A percentile compares a stretch with the other conserved stretches of the same genome.
Evolutionary conservation across 2,113 vertebrate genomes (phyloP).

Genomic region (Sterrhoptilus dennistouni): DNA sequence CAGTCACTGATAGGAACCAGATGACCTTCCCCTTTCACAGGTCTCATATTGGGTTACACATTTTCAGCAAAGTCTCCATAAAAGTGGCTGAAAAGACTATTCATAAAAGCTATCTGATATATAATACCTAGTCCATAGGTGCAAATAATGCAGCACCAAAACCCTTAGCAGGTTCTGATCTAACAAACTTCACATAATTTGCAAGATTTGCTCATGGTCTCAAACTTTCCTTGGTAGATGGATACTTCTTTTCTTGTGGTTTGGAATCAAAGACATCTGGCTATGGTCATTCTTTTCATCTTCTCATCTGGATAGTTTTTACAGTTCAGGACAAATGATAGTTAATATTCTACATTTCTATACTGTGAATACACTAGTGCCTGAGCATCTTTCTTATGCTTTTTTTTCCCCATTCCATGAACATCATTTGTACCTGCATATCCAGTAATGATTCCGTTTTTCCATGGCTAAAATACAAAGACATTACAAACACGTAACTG

Average conservation of each 20-base stretch:
- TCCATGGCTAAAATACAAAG: not conserved
- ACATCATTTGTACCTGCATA: not conserved
- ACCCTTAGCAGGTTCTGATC: not conserved
- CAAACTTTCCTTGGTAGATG: not conserved
- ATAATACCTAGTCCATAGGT: not conserved
- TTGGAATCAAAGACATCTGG: not conserved
- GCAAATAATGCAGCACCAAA: not conserved
- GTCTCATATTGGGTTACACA: not conserved
- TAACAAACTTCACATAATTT: not conserved
- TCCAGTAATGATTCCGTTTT: not conserved
- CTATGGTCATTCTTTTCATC: not conserved
- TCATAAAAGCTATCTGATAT: not conserved
- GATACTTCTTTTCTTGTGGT: not conserved
- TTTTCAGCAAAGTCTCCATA: not conserved
- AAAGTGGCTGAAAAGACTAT: not conserved
- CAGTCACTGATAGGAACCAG: not conserved
- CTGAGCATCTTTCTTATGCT: not conserved
- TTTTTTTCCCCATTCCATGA: not conserved
- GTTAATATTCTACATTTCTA: not conserved
- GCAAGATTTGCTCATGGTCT: not conserved
- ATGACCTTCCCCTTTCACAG: not conserved
- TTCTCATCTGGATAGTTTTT: not conserved
- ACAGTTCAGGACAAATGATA: not conserved
- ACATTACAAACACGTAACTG: not conserved
- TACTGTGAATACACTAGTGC: not conserved